phyloP scores from a whole-genome alignment of 2,888 invertebrate species.

The Apodemia mormo region DNA sequence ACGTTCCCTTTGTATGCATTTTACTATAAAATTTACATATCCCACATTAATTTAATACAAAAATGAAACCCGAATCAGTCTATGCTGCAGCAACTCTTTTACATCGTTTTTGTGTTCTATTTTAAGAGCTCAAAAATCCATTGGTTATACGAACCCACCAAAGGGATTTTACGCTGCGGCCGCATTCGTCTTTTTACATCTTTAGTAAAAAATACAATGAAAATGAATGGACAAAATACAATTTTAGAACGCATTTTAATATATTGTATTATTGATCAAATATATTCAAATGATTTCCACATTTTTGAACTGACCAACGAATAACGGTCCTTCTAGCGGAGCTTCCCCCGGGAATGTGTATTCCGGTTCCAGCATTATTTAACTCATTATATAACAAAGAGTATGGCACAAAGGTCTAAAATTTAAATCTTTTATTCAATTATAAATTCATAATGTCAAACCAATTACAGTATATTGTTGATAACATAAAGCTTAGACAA shows the following conservation, averaged over 20 bases:
- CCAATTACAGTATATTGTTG: not conserved
- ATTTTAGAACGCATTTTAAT: not conserved
- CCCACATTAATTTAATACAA: too few species aligned
- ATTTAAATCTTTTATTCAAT: conserved; percentile 9
- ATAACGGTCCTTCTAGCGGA: not conserved
- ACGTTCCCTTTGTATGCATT: too few species aligned
- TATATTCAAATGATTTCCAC: conserved; percentile 9
- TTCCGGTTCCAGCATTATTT: not conserved
- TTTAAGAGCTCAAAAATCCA: too few species aligned
- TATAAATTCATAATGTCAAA: not conserved
- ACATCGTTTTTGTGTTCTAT: too few species aligned
- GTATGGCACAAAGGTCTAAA: not conserved
- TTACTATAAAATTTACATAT: too few species aligned
- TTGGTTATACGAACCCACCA: too few species aligned
- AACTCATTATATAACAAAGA: conserved; percentile 15
- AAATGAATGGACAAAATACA: too few species aligned
- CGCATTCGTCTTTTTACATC: too few species aligned
- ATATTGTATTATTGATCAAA: not conserved
- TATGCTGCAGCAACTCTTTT: too few species aligned
- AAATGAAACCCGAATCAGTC: too few species aligned
- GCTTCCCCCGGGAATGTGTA: not conserved
- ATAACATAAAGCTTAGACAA: not conserved
- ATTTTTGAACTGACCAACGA: conserved; percentile 11
- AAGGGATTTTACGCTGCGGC: too few species aligned
- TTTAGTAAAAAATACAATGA: too few species aligned